Evolutionary conservation across 1,140 invertebrate species (phyloP).

Genomic region (Drosophila gunungcola): DNA sequence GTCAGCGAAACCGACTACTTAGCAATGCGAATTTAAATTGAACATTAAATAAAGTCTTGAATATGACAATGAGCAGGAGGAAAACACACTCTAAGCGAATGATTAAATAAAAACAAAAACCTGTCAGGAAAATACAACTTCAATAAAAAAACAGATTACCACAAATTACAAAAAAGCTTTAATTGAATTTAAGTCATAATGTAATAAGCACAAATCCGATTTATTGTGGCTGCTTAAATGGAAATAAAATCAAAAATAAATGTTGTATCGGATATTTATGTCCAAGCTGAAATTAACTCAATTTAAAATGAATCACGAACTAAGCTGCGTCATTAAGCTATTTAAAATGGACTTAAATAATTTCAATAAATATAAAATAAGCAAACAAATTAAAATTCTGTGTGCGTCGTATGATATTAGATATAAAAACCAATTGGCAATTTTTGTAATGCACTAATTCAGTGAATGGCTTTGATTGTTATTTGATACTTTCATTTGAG

Average conservation of each 20-base stretch:
- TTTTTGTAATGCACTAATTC: no score
- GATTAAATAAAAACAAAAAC: neutral
- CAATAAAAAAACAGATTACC: neutral
- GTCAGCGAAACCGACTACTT: neutral
- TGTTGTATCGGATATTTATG: neutral
- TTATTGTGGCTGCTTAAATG: neutral
- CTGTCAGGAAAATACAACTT: neutral
- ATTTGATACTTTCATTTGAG: no score
- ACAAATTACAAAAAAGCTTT: neutral
- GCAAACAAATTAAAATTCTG: no score
- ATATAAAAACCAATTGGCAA: no score
- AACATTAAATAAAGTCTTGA: neutral
- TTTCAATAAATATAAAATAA: no score
- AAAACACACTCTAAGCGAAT: neutral
- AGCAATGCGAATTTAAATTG: neutral
- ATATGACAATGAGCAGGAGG: neutral
- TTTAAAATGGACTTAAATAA: no score
- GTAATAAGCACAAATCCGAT: neutral
- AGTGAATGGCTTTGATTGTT: no score
- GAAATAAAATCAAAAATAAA: neutral
- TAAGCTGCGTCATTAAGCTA: neutral
- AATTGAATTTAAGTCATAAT: constrained; percentile 1
- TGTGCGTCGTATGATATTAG: no score
- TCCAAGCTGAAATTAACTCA: neutral
- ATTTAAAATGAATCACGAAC: neutral